Evolutionary conservation across 2,113 vertebrate genomes (phyloP), one percentile per base, ranked within the genome.

Genomic region (Potamarius usumacintae): DNA sequence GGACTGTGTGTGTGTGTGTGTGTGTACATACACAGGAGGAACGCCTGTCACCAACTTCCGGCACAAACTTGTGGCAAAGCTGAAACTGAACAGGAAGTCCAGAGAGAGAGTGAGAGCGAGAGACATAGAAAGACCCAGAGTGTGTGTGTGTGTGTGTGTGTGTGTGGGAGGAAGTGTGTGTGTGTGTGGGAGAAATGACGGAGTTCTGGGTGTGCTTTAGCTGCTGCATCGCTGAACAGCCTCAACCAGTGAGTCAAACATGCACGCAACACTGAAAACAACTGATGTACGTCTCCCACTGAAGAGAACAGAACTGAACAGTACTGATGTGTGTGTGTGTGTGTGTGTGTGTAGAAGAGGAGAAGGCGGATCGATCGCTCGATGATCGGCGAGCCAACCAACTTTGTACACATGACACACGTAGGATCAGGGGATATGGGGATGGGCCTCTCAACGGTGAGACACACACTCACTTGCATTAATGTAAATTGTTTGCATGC

Each of bases 361-460:
- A 95, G 95, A 82, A 94, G 90, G 89, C 95, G 96, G 6, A 96
- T 98, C 83, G 97, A 97, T 91, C 95, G 97, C 76, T 96, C 96
- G 30, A 98, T 97, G 97, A 98, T 98, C 17, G 97, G 97, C 65
- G 96, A 97, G 82, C 97, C 97, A 2, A 98, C 96, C 91, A 97
- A 98, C 93, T 98, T 97, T 85, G 96, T 98, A 78, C 97, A 97
- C 92, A 97, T 96, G 18, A 96, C 96, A 0, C 97, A 98, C 0
- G 95, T 98, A 72, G 97, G 97, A 90, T 96, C 96, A 0, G 89
- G 96, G 58, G 96, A 97, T 48, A 96, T 96, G 95, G 95, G 94
- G 0, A 67, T 92, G 74, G 95, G 95, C 74, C 92, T 93, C 79
- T 67, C 94, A 89, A 94, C 96, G 8, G 97, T 97, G 94, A 90